Evolutionary conservation across 2,888 invertebrate species (phyloP), one percentile per base, ranked within the genome.

Genomic region (Polydesmus complanatus): DNA sequence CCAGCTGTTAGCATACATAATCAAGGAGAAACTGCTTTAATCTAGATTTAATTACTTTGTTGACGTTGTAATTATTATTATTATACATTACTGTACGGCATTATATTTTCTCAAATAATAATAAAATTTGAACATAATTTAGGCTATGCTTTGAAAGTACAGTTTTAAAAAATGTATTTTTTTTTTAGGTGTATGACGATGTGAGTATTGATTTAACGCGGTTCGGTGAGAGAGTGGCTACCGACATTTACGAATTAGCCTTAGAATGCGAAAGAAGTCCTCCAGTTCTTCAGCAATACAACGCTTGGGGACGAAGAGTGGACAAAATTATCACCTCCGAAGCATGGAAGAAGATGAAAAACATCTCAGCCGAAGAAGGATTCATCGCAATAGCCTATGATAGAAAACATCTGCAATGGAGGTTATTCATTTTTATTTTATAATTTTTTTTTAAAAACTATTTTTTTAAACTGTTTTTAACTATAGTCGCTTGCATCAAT

Each of bases 321-420:
- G 79, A 80, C 66, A 67, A 72, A 37, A 69, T 80, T n/a, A 71
- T 75, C 23, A 78, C 78, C 1, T 76, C 77, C 61, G 66, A 70
- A 19, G 79, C 79, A 8, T 80, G 80, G 80, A 72, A 73, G 54
- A 67, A 69, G 61, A 72, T 78, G 72, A 78, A 80, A 64, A 68
- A 68, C 21, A 73, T 80, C 22, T 71, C 78, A 3, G 79, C 80
- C 2, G 74, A 78, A 68, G 80, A 80, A 68, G 79, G 79, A 1
- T 69, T 80, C 0, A 71, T 80, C 53, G 74, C 77, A 1, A 70
- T 73, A 61, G 76, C 76, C 1, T 79, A 79, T 68, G 74, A 77
- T 61, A 69, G 73, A 52, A 70, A 73, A 61, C 70, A 69, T 68
- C 70, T 66, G 3, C 65, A 69, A 54, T 73, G 68, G 66, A 74